These are phyloP conservation scores for Denticeps clupeoides DNA, from an alignment of 2,797 vertebrate genomes.

Conservation along the genomic window DNA sequence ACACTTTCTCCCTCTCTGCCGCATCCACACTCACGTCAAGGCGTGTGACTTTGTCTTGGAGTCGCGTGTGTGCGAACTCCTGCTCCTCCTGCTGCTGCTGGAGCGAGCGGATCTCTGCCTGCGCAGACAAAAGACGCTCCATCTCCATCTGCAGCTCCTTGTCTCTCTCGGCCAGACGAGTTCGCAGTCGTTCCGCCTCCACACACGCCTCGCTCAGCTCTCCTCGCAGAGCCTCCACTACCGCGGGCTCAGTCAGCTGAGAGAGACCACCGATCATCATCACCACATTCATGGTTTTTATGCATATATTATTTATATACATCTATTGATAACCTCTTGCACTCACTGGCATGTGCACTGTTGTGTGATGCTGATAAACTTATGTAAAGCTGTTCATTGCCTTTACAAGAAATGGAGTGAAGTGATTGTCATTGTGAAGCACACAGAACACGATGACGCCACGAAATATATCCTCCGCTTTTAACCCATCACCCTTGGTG, in stretches of 20 bases:
- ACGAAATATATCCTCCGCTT: no score
- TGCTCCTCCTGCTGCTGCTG: conserved; percentile 47
- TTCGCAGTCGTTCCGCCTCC: conserved; percentile 62
- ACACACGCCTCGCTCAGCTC: conserved; percentile 55
- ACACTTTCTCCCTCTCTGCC: background rate
- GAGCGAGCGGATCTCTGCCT: conserved; percentile 39
- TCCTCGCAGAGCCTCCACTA: conserved; percentile 52
- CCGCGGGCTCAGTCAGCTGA: conserved; percentile 56
- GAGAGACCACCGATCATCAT: conserved; percentile 9
- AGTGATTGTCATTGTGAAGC: no score
- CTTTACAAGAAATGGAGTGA: no score
- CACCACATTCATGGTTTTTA: background rate
- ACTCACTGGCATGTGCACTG: no score
- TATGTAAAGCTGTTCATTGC: no score
- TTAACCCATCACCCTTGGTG: no score
- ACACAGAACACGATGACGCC: no score
- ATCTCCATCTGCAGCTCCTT: conserved; percentile 61
- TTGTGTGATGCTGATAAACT: no score
- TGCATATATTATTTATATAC: no score
- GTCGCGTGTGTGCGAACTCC: conserved; percentile 56
- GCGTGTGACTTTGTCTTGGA: conserved; percentile 70
- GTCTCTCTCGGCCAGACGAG: conserved; percentile 61
- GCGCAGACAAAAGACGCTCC: conserved; percentile 32
- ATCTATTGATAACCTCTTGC: no score
- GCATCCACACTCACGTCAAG: conserved; percentile 64